Conservation (phyloP, 2,113 vertebrate genomes). For the Sinosuthora webbiana region DNA sequence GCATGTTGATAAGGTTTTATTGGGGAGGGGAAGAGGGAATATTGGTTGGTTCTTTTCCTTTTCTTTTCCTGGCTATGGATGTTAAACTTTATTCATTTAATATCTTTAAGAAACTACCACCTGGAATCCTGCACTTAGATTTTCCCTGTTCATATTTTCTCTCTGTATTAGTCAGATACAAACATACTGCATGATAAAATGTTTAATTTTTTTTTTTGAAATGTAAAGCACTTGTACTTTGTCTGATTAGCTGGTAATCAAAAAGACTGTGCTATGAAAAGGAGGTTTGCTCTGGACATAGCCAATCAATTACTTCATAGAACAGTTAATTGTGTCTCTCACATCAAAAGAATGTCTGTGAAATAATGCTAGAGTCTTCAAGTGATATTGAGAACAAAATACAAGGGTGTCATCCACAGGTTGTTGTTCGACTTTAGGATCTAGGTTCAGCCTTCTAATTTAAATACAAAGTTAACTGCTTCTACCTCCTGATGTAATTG, state of each 20-base stretch:
- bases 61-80: slow-evolving; percentile 18
- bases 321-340: slow-evolving; percentile 19
- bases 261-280: slow-evolving; percentile 44
- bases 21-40: background rate
- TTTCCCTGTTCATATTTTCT: background rate
- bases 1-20: slow-evolving; percentile 74
- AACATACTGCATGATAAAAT: background rate
- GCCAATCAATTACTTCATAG: slow-evolving; percentile 57
- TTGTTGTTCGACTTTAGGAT: background rate
- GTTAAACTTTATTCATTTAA: slow-evolving; percentile 60
- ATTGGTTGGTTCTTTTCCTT: background rate
- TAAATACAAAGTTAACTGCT: background rate
- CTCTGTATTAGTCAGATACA: background rate
- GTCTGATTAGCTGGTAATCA: slow-evolving; percentile 58
- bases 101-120: slow-evolving; percentile 45
- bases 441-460: background rate
- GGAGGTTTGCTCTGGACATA: slow-evolving; percentile 17
- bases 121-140: background rate
- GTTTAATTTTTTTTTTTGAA: background rate
- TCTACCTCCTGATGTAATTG: background rate
- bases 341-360: background rate
- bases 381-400: background rate
- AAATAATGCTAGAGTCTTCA: background rate
- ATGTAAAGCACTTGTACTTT: background rate
- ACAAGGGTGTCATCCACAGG: background rate